Conservation (phyloP, 2,888 invertebrate genomes). For the Dermolepida albohirtum region DNA sequence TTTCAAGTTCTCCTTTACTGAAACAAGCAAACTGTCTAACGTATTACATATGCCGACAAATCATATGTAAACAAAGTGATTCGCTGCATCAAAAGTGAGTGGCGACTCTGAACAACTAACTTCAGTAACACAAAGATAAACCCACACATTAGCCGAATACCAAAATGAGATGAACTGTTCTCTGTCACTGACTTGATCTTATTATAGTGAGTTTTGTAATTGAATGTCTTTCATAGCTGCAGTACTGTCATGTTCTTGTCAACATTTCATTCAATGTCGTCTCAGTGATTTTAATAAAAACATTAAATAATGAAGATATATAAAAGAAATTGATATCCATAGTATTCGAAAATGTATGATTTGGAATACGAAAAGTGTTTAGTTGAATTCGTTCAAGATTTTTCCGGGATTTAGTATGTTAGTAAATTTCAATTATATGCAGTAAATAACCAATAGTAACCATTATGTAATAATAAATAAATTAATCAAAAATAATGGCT, state of each 20-base stretch:
- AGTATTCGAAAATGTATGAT: too few species aligned
- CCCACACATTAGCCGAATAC: constrained; percentile 34
- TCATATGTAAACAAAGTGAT: too few species aligned
- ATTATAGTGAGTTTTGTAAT: constrained; percentile 56
- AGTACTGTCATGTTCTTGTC: constrained; percentile 56
- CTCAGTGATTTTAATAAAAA: constrained; percentile 56
- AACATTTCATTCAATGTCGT: constrained; percentile 54
- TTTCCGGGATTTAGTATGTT: too few species aligned
- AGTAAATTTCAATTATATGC: too few species aligned
- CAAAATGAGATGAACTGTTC: constrained; percentile 34
- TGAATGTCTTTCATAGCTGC: constrained; percentile 53
- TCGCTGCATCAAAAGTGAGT: constrained; percentile 3
- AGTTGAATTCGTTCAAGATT: too few species aligned
- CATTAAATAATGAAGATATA: constrained; percentile 15
- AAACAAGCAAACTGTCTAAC: too few species aligned
- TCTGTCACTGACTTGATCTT: constrained; percentile 45
- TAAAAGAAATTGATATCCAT: neutral
- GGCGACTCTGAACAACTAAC: constrained; percentile 14
- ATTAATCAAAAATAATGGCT: too few species aligned
- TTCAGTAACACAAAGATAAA: constrained; percentile 32
- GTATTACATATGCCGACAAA: too few species aligned
- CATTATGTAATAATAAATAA: too few species aligned
- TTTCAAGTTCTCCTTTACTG: too few species aligned
- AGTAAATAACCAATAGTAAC: too few species aligned
- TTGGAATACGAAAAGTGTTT: too few species aligned